A percentile compares a stretch with the other conserved stretches of the same genome.
phyloP scores from a whole-genome alignment of 2,797 vertebrate species.

The Lacerta bilineata region DNA sequence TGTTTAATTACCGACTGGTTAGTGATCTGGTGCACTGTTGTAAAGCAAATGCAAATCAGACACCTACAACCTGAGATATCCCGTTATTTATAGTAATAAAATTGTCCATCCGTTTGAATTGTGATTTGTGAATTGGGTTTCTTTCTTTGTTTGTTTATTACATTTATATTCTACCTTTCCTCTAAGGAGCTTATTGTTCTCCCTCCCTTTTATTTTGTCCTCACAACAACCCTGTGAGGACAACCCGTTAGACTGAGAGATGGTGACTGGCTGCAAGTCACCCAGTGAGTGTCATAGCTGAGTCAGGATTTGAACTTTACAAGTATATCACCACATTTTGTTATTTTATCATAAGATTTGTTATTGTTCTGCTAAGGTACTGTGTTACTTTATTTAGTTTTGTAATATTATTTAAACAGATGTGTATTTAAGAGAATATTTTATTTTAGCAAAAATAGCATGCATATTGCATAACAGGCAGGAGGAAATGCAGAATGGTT shows the following conservation, averaged over 20 bases:
- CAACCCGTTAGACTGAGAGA: too few species aligned
- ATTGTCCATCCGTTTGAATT: not conserved
- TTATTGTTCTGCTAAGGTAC: not conserved
- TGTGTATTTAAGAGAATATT: constrained; percentile 39
- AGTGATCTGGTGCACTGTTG: not conserved
- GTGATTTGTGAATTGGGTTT: not conserved
- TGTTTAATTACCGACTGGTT: not conserved
- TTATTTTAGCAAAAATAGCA: not conserved
- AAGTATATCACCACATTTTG: too few species aligned
- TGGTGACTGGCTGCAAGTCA: too few species aligned
- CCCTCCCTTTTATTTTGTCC: too few species aligned
- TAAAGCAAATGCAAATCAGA: not conserved
- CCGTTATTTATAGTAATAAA: not conserved
- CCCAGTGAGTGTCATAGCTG: too few species aligned
- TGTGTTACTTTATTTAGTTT: constrained; percentile 22
- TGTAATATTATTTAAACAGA: constrained; percentile 31
- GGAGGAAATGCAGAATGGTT: not conserved
- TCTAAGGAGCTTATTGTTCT: too few species aligned
- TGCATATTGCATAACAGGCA: constrained; percentile 4
- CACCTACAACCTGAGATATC: not conserved
- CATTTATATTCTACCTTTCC: too few species aligned
- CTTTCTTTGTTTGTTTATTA: too few species aligned
- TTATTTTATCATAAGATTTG: not conserved
- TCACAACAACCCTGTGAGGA: too few species aligned
- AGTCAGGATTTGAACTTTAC: too few species aligned